Evolutionary conservation across 1,140 invertebrate species (phyloP).

Genomic region (Nasonia giraulti): DNA sequence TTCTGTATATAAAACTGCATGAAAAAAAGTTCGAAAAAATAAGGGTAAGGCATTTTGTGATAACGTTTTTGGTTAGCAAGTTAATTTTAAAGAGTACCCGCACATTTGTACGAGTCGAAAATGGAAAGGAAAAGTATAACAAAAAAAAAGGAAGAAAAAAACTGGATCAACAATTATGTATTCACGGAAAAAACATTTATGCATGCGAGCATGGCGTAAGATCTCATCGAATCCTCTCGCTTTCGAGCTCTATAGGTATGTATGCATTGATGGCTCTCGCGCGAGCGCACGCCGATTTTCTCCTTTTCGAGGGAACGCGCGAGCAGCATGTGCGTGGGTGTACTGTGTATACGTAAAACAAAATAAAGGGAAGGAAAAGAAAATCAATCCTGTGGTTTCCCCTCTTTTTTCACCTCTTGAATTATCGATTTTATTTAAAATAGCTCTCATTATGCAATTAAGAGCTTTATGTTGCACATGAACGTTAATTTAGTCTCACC

Average conservation of each 20-base stretch:
- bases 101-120: neutral
- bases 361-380: conserved; percentile 23
- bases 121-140: neutral
- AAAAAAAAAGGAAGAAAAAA: conserved; percentile 19
- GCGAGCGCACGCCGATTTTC: conserved; percentile 19
- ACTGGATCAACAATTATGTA: conserved; percentile 2
- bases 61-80: neutral
- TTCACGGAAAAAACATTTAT: neutral
- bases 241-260: conserved; percentile 27
- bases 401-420: neutral
- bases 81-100: neutral
- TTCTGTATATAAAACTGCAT: neutral
- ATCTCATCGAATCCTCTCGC: conserved; percentile 22
- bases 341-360: conserved; percentile 40
- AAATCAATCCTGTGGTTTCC: neutral
- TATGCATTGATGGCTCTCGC: conserved; percentile 1
- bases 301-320: conserved; percentile 37
- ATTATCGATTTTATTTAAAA: conserved; percentile 1
- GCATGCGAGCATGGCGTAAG: conserved; percentile 8
- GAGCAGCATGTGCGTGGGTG: conserved; percentile 26
- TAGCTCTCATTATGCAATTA: neutral
- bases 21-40: neutral
- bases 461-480: too few relatives aligned
- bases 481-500: too few relatives aligned
- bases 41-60: neutral